phyloP scores from a whole-genome alignment of 2,797 vertebrate species.

The Centropyge bicolor region DNA sequence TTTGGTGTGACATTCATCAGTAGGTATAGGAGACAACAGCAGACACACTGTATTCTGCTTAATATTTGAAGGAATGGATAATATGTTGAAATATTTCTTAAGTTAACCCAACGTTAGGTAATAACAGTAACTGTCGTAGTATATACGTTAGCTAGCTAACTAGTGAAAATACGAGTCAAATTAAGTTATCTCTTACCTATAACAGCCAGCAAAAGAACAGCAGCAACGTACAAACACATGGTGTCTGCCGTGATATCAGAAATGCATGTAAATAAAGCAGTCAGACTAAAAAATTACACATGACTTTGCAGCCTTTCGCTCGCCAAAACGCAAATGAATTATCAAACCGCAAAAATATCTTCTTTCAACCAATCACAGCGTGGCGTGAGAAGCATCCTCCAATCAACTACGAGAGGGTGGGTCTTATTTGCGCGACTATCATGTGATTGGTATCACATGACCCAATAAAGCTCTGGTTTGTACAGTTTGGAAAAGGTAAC shows the following conservation, averaged over 20 bases:
- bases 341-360: fast-evolving
- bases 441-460: constrained; percentile 75
- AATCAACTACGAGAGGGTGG: constrained; percentile 52
- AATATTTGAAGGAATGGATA: fast-evolving
- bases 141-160: constrained; percentile 6
- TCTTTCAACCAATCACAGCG: constrained; percentile 27
- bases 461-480: not conserved
- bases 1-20: not conserved
- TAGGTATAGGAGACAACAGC: fast-evolving
- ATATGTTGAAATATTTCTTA: not conserved
- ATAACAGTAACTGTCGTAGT: not conserved
- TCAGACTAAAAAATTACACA: not conserved
- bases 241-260: not conserved
- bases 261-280: not conserved
- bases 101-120: too few relatives aligned
- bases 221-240: constrained; percentile 60
- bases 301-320: not conserved
- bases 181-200: constrained; percentile 56
- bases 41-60: too few relatives aligned
- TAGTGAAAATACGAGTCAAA: not conserved
- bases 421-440: fast-evolving
- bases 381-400: not conserved
- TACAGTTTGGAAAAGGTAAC: too few relatives aligned
- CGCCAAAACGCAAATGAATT: constrained; percentile 7
- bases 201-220: constrained; percentile 51